phyloP scores from a whole-genome alignment of 2,113 vertebrate genomes.

The Anoplopoma fimbria region DNA sequence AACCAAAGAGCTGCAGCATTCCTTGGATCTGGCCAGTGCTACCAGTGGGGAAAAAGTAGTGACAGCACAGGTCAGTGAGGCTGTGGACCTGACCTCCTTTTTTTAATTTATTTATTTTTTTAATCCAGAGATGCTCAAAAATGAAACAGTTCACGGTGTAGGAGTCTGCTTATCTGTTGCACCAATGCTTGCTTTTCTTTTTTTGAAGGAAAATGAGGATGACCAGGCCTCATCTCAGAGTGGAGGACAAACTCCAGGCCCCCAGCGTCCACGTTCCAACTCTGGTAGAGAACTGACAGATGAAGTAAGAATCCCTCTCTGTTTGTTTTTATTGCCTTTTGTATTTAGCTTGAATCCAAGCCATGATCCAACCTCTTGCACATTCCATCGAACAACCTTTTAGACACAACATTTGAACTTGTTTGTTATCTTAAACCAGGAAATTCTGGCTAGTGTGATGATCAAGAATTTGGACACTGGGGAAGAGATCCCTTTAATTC shows the following conservation, averaged over 20 bases:
- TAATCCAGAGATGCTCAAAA: not conserved
- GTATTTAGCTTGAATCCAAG: not conserved
- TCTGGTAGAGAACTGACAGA: slow-evolving; percentile 98
- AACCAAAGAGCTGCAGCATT: slow-evolving; percentile 94
- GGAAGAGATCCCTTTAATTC: slow-evolving; percentile 97
- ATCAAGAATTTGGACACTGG: slow-evolving; percentile 99
- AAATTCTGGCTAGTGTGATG: slow-evolving; percentile 99
- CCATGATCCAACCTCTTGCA: not conserved
- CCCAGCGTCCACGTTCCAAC: slow-evolving; percentile 95
- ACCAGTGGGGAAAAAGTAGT: slow-evolving; percentile 98
- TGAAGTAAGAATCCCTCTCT: slow-evolving; percentile 85
- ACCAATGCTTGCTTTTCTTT: not conserved
- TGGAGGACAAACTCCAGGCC: slow-evolving; percentile 87
- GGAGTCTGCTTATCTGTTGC: not conserved
- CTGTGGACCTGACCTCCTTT: not conserved
- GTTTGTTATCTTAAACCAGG: slow-evolving; percentile 79
- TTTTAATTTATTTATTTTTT: not conserved
- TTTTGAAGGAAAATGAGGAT: slow-evolving; percentile 92
- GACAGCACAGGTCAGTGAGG: slow-evolving; percentile 90
- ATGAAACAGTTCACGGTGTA: not conserved
- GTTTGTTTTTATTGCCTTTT: not conserved
- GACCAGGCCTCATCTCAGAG: slow-evolving; percentile 80
- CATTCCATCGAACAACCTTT: not conserved
- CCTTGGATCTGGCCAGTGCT: slow-evolving; percentile 96
- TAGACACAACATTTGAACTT: not conserved